Evolutionary conservation across 2,888 invertebrate genomes (phyloP), one percentile per base, ranked within the genome.

Genomic region (Drosophila robusta): DNA sequence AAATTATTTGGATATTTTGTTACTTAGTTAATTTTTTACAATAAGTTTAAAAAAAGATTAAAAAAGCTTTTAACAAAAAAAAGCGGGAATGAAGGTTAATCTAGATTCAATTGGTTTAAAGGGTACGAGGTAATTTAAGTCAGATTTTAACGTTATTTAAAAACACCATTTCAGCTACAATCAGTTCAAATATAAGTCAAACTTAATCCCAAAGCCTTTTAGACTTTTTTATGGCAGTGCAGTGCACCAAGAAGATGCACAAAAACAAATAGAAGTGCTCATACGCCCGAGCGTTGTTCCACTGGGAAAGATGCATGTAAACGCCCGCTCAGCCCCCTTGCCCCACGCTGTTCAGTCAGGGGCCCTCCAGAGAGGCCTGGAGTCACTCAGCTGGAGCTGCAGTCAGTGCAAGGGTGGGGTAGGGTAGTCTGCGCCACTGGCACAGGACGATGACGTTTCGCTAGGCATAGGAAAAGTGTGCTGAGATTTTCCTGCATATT

Each of bases 401-500:
- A 52, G 39, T 55, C 50, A 51, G 38, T 9, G 8, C 8, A 18
- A 24, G 38, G 14, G 14, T 24, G 1, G 42, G 24, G 14, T 11
- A 3, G 32, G 32, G 32, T 11, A 29, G 26, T 8, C 26, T 29
- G 26, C 26, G 26, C 26, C 26, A 29, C 26, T 29, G 49, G 49
- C 54, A 68, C 69, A 82, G 82, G 82, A 82, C 82, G 86, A 85
- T 85, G 82, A 81, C 81, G 87, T 80, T 77, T 67, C 54, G 63
- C 46, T 70, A 52, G 78, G 68, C 67, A 60, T 62, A 55, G 46
- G 46, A 64, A 68, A 83, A 78, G 69, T 79, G 84, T 79, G 81
- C 74, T 81, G 72, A 71, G 85, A 85, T 84, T 85, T 75, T 56
- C 45, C 41, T 54, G 63, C 64, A 80, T 70, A 60, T 67, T 75